Conservation (phyloP, 1,140 invertebrate species). For the Drosophila burlai region DNA sequence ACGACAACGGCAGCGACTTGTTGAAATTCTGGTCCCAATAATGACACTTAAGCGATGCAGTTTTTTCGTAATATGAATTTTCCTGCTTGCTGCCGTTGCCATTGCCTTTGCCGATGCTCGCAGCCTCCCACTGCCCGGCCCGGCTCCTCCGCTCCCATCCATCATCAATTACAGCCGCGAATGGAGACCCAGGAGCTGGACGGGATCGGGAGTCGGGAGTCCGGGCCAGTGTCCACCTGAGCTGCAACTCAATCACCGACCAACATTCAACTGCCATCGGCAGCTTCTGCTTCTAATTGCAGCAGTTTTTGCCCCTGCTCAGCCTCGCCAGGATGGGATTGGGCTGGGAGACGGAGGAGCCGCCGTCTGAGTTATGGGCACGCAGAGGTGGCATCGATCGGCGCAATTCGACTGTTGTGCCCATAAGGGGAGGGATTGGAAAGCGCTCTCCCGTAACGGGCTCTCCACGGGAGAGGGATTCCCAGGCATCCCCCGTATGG, state of each 20-base stretch:
- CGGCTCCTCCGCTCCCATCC: conserved; percentile 5
- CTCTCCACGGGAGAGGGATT: conserved; percentile 14
- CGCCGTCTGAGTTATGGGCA: conserved; percentile 49
- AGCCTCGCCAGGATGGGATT: conserved; percentile 36
- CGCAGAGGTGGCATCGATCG: conserved; percentile 46
- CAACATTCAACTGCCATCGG: conserved; percentile 61
- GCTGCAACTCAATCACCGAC: conserved; percentile 77
- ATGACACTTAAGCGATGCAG: conserved; percentile 81
- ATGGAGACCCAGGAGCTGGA: conserved; percentile 11
- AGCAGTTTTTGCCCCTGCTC: conserved; percentile 51
- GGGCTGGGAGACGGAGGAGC: neutral
- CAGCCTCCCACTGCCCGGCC: conserved; percentile 25
- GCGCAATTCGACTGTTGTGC: conserved; percentile 26
- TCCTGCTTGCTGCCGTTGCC: conserved; percentile 65
- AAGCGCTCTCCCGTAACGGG: conserved; percentile 54
- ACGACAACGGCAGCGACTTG: conserved; percentile 66
- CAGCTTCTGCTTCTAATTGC: conserved; percentile 75
- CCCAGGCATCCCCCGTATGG: conserved; percentile 14
- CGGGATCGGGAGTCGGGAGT: neutral
- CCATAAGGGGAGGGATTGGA: conserved; percentile 45
- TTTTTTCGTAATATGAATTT: conserved; percentile 83
- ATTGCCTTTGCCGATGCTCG: conserved; percentile 25
- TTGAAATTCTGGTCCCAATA: conserved; percentile 81
- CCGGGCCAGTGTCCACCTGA: conserved; percentile 49
- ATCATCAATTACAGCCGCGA: conserved; percentile 67